Evolutionary conservation across 2,888 invertebrate species (phyloP), one percentile per base, ranked within the genome.

Genomic region (Ormyrus pomaceus): DNA sequence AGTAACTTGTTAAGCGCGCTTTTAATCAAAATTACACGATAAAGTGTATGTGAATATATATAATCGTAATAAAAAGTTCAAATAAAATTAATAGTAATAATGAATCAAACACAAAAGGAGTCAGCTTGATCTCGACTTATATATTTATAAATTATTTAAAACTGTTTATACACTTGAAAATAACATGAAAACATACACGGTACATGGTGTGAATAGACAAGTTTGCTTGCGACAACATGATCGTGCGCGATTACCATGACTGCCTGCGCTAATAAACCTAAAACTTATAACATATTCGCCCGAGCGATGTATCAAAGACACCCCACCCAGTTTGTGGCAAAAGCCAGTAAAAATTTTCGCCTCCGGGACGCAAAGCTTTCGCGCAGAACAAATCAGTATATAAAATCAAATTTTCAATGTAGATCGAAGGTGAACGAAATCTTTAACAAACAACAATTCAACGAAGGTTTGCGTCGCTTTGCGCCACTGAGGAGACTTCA

Each of bases 141-240:
- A 71, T 80, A 79, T 79, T 75, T 80, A 80, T 80, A 80, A 80
- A 71, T 80, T 71, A 80, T 80, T 76, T 71, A 68, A 61, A 80
- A 71, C 51, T 76, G 59, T 80, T 76, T 80, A 80, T 80, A 80
- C 76, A 80, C 13, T 80, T 66, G 19, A 80, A 78, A 80, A 76
- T 50, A 80, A 80, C 66, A 50, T 71, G 71, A 76, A 80, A 76
- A 80, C 61, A 48, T 79, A 75, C 71, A 65, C 50, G 61, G 61
- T 76, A 71, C 65, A 66, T 66, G 53, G 58, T 64, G 61, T 72
- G 45, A 50, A 50, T 56, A 77, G 69, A 77, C 62, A 65, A 70
- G 34, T 65, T 77, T 64, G 64, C 51, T 77, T 70, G 56, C 64
- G 69, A 70, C 62, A 76, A 62, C 56, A 77, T 45, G 64, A 77